Percentiles rank a stretch among this genome's conserved stretches.
These are phyloP conservation scores for Nycticorax nycticorax DNA, from an alignment of 2,113 vertebrate genomes.

Conservation along the genomic window DNA sequence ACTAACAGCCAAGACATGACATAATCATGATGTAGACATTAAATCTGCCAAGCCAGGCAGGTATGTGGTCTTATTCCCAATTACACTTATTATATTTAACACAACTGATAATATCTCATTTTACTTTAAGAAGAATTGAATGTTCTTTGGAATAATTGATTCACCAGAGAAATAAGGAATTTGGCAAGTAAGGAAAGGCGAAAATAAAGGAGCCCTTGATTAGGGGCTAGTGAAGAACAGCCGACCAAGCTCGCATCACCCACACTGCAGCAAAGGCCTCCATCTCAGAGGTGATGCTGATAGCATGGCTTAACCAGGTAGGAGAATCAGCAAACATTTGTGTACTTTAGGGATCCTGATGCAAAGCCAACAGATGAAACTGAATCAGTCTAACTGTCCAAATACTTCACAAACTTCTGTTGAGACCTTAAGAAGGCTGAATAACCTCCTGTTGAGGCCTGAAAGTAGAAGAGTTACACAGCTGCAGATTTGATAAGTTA, in stretches of 20 bases:
- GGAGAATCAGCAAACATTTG: background rate
- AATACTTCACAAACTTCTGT: background rate
- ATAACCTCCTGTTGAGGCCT: background rate
- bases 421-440: background rate
- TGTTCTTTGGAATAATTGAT: background rate
- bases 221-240: background rate
- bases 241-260: background rate
- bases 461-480: background rate
- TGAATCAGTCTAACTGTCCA: background rate
- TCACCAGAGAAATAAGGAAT: background rate
- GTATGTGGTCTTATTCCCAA: background rate
- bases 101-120: background rate
- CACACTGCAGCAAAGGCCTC: background rate
- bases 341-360: background rate
- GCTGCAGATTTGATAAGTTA: background rate
- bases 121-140: background rate
- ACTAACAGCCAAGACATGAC: background rate
- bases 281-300: too few species aligned
- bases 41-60: background rate
- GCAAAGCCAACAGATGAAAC: background rate
- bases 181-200: background rate
- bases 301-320: accelerated
- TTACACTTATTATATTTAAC: background rate
- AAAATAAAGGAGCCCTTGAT: background rate
- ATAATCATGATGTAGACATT: background rate